Evolutionary conservation across 2,888 invertebrate genomes (phyloP).

Genomic region (Chelonus formosanus): DNA sequence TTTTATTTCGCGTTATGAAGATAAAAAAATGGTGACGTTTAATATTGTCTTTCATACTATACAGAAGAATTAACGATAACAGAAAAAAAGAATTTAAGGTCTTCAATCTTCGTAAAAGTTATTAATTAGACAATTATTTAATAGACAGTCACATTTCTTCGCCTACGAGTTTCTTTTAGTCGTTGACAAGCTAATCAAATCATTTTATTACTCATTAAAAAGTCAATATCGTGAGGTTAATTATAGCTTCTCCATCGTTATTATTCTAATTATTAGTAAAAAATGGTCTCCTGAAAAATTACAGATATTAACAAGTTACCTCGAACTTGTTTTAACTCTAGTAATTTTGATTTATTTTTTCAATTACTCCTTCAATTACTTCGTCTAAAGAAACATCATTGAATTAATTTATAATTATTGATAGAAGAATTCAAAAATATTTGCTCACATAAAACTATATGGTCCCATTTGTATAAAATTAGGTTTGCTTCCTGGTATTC

Average conservation of each 20-base stretch:
- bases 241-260: slow-evolving; percentile 48
- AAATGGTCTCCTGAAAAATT: background rate
- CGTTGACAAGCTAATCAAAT: slow-evolving; percentile 35
- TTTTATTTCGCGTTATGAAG: too few species aligned
- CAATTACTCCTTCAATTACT: background rate
- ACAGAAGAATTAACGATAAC: too few species aligned
- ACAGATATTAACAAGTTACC: too few species aligned
- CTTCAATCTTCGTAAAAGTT: slow-evolving; percentile 39
- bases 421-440: background rate
- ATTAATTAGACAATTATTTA: slow-evolving; percentile 56
- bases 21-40: too few species aligned
- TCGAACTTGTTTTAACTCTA: too few species aligned
- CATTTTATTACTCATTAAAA: slow-evolving; percentile 54
- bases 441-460: slow-evolving; percentile 62
- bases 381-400: background rate
- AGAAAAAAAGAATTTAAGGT: slow-evolving; percentile 7
- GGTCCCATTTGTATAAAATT: slow-evolving; percentile 65
- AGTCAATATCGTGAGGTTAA: slow-evolving; percentile 58
- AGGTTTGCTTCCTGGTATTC: slow-evolving; percentile 70
- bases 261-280: slow-evolving; percentile 37
- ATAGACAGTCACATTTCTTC: slow-evolving; percentile 40
- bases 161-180: slow-evolving; percentile 38
- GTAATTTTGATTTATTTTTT: background rate
- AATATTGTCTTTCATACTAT: too few species aligned
- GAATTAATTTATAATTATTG: background rate